Evolutionary conservation across 2,797 vertebrate genomes (phyloP).

Genomic region (Caiman crocodilus): DNA sequence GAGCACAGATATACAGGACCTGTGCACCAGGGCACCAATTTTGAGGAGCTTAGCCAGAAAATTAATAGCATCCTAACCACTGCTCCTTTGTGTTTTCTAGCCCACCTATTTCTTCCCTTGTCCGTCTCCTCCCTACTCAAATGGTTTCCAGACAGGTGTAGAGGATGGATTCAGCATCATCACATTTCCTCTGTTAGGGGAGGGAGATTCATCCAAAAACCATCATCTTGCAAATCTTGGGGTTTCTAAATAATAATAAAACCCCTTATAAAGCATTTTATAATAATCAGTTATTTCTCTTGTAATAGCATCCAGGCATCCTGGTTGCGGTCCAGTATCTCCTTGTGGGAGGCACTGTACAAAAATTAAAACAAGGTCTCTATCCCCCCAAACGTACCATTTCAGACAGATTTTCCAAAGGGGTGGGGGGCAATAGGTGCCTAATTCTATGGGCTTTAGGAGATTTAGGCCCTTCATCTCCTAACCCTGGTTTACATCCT

Average conservation of each 20-base stretch:
- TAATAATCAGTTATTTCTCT: background rate
- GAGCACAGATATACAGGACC: background rate
- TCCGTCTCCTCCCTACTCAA: background rate
- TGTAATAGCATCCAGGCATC: fast-evolving
- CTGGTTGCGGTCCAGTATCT: background rate
- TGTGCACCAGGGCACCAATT: background rate
- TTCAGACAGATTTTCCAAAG: background rate
- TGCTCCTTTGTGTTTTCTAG: background rate
- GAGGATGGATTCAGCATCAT: background rate
- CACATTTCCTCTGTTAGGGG: background rate
- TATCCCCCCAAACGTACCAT: too few species aligned
- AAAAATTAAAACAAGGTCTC: background rate
- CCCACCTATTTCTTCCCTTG: background rate
- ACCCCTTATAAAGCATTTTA: background rate
- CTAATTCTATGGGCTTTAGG: background rate
- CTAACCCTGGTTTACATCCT: fast-evolving
- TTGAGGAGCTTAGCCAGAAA: too few species aligned
- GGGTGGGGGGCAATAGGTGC: background rate
- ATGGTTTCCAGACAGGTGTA: background rate
- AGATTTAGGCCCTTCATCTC: background rate
- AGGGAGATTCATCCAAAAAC: background rate
- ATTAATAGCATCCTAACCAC: too few species aligned
- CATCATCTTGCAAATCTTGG: background rate
- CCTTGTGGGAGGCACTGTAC: fast-evolving
- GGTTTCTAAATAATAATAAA: background rate